Conservation (phyloP, 2,888 invertebrate species). For the Apoda limacodes region DNA sequence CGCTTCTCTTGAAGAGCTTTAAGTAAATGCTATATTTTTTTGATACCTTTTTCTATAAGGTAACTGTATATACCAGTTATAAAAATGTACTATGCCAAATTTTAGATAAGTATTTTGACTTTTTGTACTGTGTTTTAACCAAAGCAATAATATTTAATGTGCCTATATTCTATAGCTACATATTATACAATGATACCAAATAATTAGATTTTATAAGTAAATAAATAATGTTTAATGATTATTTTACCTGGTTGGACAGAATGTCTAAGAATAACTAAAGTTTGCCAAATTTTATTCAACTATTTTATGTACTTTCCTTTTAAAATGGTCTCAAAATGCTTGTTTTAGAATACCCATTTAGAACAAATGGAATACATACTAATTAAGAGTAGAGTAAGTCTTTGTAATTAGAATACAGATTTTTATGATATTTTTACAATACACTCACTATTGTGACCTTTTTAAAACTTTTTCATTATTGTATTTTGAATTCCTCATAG, state of each 20-base stretch:
- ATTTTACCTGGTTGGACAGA: not conserved
- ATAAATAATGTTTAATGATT: slow-evolving; percentile 13
- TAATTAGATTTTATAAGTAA: slow-evolving; percentile 38
- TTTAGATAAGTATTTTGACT: slow-evolving; percentile 58
- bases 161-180: slow-evolving; percentile 45
- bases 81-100: slow-evolving; percentile 51
- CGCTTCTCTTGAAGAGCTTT: slow-evolving; percentile 47
- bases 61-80: slow-evolving; percentile 42
- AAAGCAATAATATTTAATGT: slow-evolving; percentile 65
- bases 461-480: too few species aligned
- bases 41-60: slow-evolving; percentile 39
- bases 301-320: slow-evolving; percentile 23
- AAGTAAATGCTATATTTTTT: slow-evolving; percentile 43
- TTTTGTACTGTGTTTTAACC: slow-evolving; percentile 61
- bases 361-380: slow-evolving; percentile 40
- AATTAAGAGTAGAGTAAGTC: too few species aligned
- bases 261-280: not conserved
- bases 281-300: slow-evolving; percentile 9
- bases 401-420: too few species aligned
- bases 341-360: slow-evolving; percentile 32
- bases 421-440: too few species aligned
- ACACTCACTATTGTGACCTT: too few species aligned
- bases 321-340: slow-evolving; percentile 37
- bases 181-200: slow-evolving; percentile 50
- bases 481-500: too few species aligned